Evolutionary conservation across 53 echinoderm and acorn worm species (phyloP), one percentile per base, ranked within the genome.

Genomic region (Paelopatides confundens): DNA sequence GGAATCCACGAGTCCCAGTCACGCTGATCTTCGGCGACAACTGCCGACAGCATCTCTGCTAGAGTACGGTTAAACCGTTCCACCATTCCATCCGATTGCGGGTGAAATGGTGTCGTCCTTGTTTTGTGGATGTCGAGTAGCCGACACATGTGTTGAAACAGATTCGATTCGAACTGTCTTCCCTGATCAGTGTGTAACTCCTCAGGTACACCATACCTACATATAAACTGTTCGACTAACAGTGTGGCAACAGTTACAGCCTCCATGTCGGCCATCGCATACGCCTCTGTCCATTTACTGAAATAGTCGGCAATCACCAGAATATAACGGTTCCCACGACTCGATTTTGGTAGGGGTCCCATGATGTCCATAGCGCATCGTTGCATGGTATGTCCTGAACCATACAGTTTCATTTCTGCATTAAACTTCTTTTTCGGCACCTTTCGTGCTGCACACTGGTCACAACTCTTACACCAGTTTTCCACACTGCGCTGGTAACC

Each of bases 11-110:
- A 21, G 34, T 88, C 85, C 85, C 85, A 92, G 40, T 91, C 91
- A n/a, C n/a, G n/a, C 30, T 91, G 83, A n/a, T 91, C 58, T 26
- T 6, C 51, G 21, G 82, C 87, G 6, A 63, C 32, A 23, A 87
- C 81, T 7, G 48, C 48, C 0, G 91, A 58, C 12, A 91, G 51
- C 91, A 91, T 91, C 9, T 50, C 37, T 38, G 53, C 65, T 5
- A 92, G 64, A 12, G 87, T 82, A 18, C 89, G 62, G 67, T 93
- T 90, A 63, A 85, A 90, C n/a, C n/a, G n/a, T n/a, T n/a, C n/a
- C n/a, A n/a, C n/a, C n/a, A n/a, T n/a, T n/a, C n/a, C n/a, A n/a
- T n/a, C n/a, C n/a, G n/a, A n/a, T n/a, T n/a, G n/a, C n/a, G n/a
- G n/a, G n/a, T n/a, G n/a, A n/a, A n/a, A 88, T n/a, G n/a, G n/a